These are phyloP conservation scores for Brachionus rubens DNA, from an alignment of 1,140 invertebrate species.

Conservation along the genomic window DNA sequence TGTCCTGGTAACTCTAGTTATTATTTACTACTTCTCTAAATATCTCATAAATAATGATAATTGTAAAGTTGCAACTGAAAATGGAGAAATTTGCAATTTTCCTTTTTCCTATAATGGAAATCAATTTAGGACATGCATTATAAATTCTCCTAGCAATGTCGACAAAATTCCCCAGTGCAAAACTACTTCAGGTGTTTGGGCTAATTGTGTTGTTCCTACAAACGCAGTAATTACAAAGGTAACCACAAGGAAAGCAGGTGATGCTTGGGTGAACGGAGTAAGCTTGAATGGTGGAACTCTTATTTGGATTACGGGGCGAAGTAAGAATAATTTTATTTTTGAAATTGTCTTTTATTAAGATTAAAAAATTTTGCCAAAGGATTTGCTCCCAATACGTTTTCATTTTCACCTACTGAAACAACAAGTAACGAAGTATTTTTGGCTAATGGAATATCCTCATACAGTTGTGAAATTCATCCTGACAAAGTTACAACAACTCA, in stretches of 20 bases:
- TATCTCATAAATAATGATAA: too few relatives aligned
- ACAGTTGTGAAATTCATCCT: slow-evolving; percentile 19
- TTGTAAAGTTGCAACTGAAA: neutral
- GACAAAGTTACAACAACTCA: slow-evolving; percentile 38
- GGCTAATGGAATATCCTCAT: neutral
- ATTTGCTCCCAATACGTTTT: slow-evolving; percentile 10
- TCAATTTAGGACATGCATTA: neutral
- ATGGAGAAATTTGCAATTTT: slow-evolving; percentile 5
- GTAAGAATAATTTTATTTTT: neutral
- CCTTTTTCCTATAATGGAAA: slow-evolving; percentile 28
- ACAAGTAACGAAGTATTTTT: slow-evolving; percentile 14
- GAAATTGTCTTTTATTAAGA: neutral
- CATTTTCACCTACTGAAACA: neutral
- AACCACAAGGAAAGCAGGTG: slow-evolving; percentile 4
- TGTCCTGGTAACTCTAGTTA: too few relatives aligned
- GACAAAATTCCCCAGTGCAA: neutral
- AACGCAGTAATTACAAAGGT: neutral
- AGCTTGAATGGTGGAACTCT: slow-evolving; percentile 36
- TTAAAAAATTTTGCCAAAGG: neutral
- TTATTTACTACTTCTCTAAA: neutral
- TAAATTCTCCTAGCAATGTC: neutral
- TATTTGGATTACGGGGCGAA: slow-evolving; percentile 2
- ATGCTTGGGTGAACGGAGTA: neutral
- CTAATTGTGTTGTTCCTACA: slow-evolving; percentile 16
- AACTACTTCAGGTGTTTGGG: neutral